Evolutionary conservation across 2,888 invertebrate species (phyloP), one percentile per base, ranked within the genome.

Genomic region (Alcis repandata): DNA sequence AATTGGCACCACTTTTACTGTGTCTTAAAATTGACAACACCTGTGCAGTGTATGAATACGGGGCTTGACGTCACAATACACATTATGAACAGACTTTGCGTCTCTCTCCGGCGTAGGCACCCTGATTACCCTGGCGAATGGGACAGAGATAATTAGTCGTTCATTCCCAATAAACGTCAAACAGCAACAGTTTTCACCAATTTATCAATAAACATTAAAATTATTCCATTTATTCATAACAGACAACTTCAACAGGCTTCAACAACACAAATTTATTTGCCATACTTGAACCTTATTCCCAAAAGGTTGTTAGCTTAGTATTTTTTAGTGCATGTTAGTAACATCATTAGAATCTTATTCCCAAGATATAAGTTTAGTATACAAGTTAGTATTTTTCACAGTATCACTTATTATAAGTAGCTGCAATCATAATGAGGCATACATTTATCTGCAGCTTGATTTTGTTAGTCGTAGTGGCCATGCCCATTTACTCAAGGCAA

Each of bases 111-210:
- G 27, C 46, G n/a, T 27, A 27, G 27, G n/a, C n/a, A 27, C 22
- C 46, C 46, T 46, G 46, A 27, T 27, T 7, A 27, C 22, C 46
- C 46, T 46, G 46, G n/a, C n/a, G 27, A 46, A n/a, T 46, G 9
- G 27, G 46, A 46, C 46, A 46, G 27, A 46, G n/a, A 46, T 27
- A n/a, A 10, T 20, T 43, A 10, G 2, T 19, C 2, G 19, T 27
- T 22, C n/a, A 15, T 22, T 22, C 2, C 20, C n/a, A 46, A n/a
- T 11, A 22, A 9, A 27, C 7, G 11, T n/a, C n/a, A 45, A 45
- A 45, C 43, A 3, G 20, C 45, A n/a, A 20, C 10, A n/a, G 46
- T 27, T n/a, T 27, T 27, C 8, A 27, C 1, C 13, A 40, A 40
- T n/a, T n/a, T n/a, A n/a, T n/a, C n/a, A n/a, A n/a, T n/a, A n/a